Evolutionary conservation across 2,797 vertebrate species (phyloP).

Genomic region (Danionella dracula): DNA sequence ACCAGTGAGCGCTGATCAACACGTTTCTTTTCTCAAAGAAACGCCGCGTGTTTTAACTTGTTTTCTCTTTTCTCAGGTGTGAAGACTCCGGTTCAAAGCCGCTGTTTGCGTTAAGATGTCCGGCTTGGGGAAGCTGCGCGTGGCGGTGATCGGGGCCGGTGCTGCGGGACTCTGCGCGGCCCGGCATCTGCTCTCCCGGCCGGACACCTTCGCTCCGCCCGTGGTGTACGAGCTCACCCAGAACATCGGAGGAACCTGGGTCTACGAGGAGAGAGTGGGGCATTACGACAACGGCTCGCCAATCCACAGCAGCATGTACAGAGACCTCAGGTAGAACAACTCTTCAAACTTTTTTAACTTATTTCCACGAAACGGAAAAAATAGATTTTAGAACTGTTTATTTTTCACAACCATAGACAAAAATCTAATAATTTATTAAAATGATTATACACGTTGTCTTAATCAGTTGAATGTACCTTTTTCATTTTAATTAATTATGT

Average conservation of each 20-base stretch:
- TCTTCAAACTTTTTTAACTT: too few species aligned
- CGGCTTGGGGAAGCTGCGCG: conserved; percentile 42
- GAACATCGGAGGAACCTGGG: conserved; percentile 62
- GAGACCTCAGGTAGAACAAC: conserved; percentile 54
- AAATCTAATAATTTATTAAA: too few species aligned
- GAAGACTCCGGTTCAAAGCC: neutral
- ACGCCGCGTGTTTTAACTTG: neutral
- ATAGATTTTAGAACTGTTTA: too few species aligned
- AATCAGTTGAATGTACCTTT: too few species aligned
- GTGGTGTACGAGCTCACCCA: conserved; percentile 56
- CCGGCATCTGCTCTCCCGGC: conserved; percentile 54
- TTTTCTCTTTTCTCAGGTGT: neutral
- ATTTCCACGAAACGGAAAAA: too few species aligned
- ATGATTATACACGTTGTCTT: too few species aligned
- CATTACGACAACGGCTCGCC: conserved; percentile 33
- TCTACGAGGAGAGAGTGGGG: conserved; percentile 53
- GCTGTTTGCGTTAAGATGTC: conserved; percentile 28
- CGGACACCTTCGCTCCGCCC: conserved; percentile 51
- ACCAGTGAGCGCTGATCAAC: too few species aligned
- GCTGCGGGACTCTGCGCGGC: conserved; percentile 59
- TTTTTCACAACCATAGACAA: too few species aligned
- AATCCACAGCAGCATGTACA: conserved; percentile 64
- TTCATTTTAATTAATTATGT: too few species aligned
- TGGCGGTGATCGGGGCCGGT: conserved; percentile 62
- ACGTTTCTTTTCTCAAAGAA: neutral